A percentile compares a stretch with the other conserved stretches of the same genome.
These are phyloP conservation scores for Melanotaenia pygmaea DNA, from an alignment of 2,797 vertebrate genomes.

Conservation along the genomic window DNA sequence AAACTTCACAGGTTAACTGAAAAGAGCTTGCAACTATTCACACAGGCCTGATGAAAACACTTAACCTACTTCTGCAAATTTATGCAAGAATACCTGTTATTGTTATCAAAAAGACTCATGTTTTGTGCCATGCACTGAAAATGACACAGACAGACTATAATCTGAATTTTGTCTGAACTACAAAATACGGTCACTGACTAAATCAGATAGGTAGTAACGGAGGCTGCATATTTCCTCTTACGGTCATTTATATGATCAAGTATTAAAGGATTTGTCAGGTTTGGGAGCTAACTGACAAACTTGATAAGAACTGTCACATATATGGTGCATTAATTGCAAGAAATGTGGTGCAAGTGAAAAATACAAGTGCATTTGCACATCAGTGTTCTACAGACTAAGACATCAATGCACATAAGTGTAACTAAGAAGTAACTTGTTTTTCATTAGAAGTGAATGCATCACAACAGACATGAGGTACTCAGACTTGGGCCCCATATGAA, in stretches of 20 bases:
- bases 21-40: slow-evolving; percentile 33
- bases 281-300: slow-evolving; percentile 46
- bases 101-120: slow-evolving; percentile 28
- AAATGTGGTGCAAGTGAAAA: slow-evolving; percentile 50
- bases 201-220: slow-evolving; percentile 38
- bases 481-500: slow-evolving; percentile 67
- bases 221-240: slow-evolving; percentile 41
- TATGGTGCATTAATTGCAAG: slow-evolving; percentile 32
- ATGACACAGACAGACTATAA: slow-evolving; percentile 38
- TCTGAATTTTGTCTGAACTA: slow-evolving; percentile 23
- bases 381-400: slow-evolving; percentile 52
- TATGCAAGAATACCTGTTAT: slow-evolving; percentile 34
- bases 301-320: slow-evolving; percentile 39
- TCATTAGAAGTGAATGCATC: slow-evolving; percentile 52
- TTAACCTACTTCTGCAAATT: slow-evolving; percentile 24
- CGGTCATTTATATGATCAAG: slow-evolving; percentile 57
- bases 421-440: slow-evolving; percentile 43
- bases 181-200: slow-evolving; percentile 45
- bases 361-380: slow-evolving; percentile 67
- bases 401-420: slow-evolving; percentile 57
- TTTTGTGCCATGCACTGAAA: slow-evolving; percentile 55
- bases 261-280: slow-evolving; percentile 67
- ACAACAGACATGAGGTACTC: slow-evolving; percentile 75
- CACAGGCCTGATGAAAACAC: slow-evolving; percentile 30
- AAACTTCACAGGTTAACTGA: slow-evolving; percentile 56